These are phyloP conservation scores for Pantherophis guttatus DNA, from an alignment of 2,113 vertebrate genomes.

Conservation along the genomic window DNA sequence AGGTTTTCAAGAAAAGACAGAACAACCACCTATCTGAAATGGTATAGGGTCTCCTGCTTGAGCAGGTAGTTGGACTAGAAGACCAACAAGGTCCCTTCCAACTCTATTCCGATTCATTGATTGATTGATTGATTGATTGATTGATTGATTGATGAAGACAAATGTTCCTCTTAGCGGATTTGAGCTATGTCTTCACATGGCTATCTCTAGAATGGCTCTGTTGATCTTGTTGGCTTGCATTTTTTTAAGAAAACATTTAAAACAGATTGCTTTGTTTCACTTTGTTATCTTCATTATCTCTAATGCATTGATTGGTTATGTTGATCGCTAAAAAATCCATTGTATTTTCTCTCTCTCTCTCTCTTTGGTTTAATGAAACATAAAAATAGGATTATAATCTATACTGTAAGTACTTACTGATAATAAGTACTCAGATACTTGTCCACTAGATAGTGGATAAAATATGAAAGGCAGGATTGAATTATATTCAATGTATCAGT, in stretches of 20 bases:
- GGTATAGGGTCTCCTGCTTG: too few relatives aligned
- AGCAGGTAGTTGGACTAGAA: too few relatives aligned
- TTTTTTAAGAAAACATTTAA: not conserved
- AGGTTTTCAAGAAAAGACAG: too few relatives aligned
- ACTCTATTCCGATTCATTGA: too few relatives aligned
- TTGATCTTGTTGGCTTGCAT: not conserved
- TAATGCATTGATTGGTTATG: not conserved
- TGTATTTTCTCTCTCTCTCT: not conserved
- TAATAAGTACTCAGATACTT: not conserved
- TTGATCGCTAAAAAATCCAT: not conserved
- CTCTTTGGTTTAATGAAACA: not conserved
- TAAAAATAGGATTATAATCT: not conserved
- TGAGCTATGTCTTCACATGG: not conserved
- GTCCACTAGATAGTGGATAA: not conserved
- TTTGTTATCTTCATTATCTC: not conserved
- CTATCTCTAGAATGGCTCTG: not conserved
- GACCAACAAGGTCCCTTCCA: too few relatives aligned
- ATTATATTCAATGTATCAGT: not conserved
- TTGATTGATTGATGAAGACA: not conserved
- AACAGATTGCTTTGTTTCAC: not conserved
- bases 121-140: not conserved
- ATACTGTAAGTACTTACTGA: not conserved
- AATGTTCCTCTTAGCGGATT: not conserved
- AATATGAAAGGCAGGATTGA: not conserved
- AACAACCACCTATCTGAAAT: too few relatives aligned